Percentiles rank a stretch among this genome's conserved stretches.
These are phyloP conservation scores for Heliconius congener DNA, from an alignment of 1,140 invertebrate species.

Conservation along the genomic window DNA sequence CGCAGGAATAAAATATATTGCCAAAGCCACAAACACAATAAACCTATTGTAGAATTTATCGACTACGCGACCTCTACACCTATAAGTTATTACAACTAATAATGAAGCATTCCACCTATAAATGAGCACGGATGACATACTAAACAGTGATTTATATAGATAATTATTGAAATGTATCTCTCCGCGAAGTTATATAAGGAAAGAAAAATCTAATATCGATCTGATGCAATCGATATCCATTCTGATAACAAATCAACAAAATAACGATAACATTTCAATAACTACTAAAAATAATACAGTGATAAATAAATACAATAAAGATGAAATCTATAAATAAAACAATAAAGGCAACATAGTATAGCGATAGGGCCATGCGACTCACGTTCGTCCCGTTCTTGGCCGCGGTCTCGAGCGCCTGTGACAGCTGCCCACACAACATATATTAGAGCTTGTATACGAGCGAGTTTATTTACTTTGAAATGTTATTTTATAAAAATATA, in stretches of 20 bases:
- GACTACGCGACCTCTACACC: background rate
- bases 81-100: background rate
- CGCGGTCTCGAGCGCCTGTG: conserved; percentile 74
- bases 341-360: conserved; percentile 50
- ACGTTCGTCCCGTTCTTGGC: conserved; percentile 75
- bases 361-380: conserved; percentile 67
- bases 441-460: conserved; percentile 50
- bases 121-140: background rate
- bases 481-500: background rate
- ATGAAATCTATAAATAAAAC: conserved; percentile 5
- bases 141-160: background rate
- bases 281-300: background rate
- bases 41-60: background rate
- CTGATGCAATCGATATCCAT: too few species aligned
- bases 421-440: conserved; percentile 75
- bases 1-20: conserved; percentile 3
- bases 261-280: background rate
- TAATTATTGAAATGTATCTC: background rate
- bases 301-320: conserved; percentile 2
- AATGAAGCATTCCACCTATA: conserved; percentile 3
- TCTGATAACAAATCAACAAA: background rate
- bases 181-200: background rate
- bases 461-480: conserved; percentile 23
- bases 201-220: background rate
- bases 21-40: conserved; percentile 3